Percentiles rank a stretch among this genome's conserved stretches.
Conservation (phyloP, 2,113 vertebrate species). For the Sphaerodactylus townsendi region DNA sequence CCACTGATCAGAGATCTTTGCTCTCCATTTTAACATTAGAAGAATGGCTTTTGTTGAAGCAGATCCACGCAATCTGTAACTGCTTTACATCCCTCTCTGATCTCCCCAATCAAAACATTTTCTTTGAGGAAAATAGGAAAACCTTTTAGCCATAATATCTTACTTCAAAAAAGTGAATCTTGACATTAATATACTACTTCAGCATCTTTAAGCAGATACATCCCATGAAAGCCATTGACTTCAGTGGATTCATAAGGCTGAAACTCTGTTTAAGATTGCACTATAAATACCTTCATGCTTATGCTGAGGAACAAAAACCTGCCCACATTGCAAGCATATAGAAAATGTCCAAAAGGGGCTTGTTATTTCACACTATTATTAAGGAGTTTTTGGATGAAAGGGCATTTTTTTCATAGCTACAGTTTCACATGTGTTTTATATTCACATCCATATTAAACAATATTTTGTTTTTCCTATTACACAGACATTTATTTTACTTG, state of each 20-base stretch:
- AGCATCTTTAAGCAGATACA: too few relatives aligned
- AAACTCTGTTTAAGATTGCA: too few relatives aligned
- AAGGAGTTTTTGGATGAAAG: neutral
- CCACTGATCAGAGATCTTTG: neutral
- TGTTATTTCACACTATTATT: neutral
- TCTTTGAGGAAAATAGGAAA: neutral
- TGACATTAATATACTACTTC: neutral
- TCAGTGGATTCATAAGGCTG: too few relatives aligned
- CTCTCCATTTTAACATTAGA: neutral
- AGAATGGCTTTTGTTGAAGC: conserved; percentile 28
- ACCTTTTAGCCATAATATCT: neutral
- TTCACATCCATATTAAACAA: neutral
- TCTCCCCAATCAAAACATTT: conserved; percentile 33
- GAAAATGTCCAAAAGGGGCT: neutral
- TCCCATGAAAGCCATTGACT: too few relatives aligned
- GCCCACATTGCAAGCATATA: neutral
- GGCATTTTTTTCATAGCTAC: neutral
- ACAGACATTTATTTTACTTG: neutral
- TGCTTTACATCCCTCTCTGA: conserved; percentile 15
- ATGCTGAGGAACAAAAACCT: neutral
- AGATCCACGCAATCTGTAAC: neutral
- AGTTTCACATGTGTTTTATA: neutral
- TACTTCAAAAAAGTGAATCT: neutral
- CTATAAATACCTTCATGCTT: neutral
- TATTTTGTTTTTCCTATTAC: neutral